phyloP scores from a whole-genome alignment of 2,797 vertebrate genomes.

The Uromys caudimaculatus region DNA sequence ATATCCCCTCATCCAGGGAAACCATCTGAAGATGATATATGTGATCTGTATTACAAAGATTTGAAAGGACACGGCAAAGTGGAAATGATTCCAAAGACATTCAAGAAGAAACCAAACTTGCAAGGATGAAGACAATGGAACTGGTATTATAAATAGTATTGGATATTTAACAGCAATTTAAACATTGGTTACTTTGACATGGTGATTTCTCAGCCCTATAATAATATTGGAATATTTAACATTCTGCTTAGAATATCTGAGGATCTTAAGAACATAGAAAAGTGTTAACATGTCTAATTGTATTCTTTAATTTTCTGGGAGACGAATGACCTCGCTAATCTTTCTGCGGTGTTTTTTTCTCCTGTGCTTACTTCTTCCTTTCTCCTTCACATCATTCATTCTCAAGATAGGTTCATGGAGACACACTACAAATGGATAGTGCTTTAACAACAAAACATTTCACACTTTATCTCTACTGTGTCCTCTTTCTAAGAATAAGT shows the following conservation, averaged over 20 bases:
- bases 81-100: background rate
- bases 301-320: background rate
- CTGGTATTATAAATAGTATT: background rate
- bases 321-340: accelerated
- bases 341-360: no score
- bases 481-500: background rate
- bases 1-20: background rate
- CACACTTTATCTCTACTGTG: background rate
- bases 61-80: background rate
- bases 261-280: background rate
- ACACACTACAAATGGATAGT: background rate
- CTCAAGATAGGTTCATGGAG: background rate
- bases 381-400: background rate
- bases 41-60: background rate
- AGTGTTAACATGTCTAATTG: background rate
- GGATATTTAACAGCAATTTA: background rate
- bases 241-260: background rate
- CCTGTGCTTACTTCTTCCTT: background rate
- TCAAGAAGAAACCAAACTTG: background rate
- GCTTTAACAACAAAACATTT: background rate
- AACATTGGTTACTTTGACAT: background rate
- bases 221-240: background rate
- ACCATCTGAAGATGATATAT: background rate
- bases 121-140: background rate
- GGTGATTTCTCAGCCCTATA: background rate